Percentiles rank a stretch among this genome's conserved stretches.
These are phyloP conservation scores for Archips xylosteana DNA, from an alignment of 2,888 invertebrate species.

Conservation along the genomic window DNA sequence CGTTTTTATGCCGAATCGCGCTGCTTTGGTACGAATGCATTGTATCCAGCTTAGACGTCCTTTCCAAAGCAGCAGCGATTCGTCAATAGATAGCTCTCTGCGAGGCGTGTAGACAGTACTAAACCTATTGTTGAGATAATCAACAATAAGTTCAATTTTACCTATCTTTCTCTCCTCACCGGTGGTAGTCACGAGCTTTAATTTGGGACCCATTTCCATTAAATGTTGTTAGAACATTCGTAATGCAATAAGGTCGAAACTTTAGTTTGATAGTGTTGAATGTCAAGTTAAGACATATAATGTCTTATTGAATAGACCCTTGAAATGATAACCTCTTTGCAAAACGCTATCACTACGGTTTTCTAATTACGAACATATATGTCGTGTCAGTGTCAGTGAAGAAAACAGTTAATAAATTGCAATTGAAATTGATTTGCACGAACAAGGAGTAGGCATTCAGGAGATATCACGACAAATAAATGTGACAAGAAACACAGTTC, in stretches of 20 bases:
- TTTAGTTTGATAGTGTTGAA: too few relatives aligned
- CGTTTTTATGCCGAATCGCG: constrained; percentile 29
- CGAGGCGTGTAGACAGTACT: constrained; percentile 3
- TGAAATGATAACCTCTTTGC: too few relatives aligned
- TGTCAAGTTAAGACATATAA: too few relatives aligned
- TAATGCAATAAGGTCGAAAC: too few relatives aligned
- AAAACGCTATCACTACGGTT: too few relatives aligned
- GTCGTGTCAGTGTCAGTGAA: too few relatives aligned
- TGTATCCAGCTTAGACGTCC: constrained; percentile 27
- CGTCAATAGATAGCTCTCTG: constrained; percentile 23
- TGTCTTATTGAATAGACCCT: too few relatives aligned
- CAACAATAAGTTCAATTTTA: neutral
- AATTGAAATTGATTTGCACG: neutral
- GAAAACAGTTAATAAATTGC: too few relatives aligned
- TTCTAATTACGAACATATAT: too few relatives aligned
- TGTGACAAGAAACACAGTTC: neutral
- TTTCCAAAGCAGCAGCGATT: constrained; percentile 42
- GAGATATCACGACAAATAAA: neutral
- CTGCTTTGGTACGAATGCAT: constrained; percentile 35
- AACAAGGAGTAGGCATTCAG: neutral
- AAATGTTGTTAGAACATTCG: too few relatives aligned
- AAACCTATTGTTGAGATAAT: constrained; percentile 5
- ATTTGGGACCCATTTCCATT: too few relatives aligned
- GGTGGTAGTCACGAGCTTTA: neutral
- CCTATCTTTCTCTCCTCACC: neutral